phyloP scores from a whole-genome alignment of 2,888 invertebrate species.

The Ophion ellenae region DNA sequence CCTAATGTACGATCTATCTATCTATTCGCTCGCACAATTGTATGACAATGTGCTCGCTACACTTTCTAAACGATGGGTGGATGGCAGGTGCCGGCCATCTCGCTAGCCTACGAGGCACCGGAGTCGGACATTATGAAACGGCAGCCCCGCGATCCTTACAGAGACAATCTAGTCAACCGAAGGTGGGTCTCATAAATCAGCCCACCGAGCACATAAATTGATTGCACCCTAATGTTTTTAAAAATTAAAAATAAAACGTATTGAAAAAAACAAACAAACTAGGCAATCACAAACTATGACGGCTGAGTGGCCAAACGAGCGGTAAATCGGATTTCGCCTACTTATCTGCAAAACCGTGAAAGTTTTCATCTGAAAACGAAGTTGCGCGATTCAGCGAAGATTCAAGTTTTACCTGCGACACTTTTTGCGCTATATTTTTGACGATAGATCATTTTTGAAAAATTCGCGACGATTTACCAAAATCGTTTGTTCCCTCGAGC shows the following conservation, averaged over 20 bases:
- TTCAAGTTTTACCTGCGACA: neutral
- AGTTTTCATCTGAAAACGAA: neutral
- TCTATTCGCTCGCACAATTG: constrained; percentile 64
- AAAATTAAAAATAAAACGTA: constrained; percentile 18
- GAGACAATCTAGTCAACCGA: constrained; percentile 99
- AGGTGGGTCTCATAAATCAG: constrained; percentile 89
- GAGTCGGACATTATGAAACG: constrained; percentile 99
- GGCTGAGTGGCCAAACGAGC: constrained; percentile 35
- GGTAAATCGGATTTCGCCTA: constrained; percentile 19
- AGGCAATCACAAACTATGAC: neutral
- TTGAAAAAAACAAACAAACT: neutral
- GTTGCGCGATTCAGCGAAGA: neutral
- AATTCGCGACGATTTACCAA: constrained; percentile 11
- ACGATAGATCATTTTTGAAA: neutral
- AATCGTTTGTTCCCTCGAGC: constrained; percentile 30
- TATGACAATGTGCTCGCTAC: constrained; percentile 64
- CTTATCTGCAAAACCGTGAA: neutral
- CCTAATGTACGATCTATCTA: constrained; percentile 62
- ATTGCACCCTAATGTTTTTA: constrained; percentile 57
- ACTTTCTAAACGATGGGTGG: constrained; percentile 80
- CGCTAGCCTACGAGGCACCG: constrained; percentile 99
- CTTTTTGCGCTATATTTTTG: neutral
- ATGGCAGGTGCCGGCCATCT: constrained; percentile 97
- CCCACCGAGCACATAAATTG: constrained; percentile 77
- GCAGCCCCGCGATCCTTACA: constrained; percentile 98